phyloP scores from a whole-genome alignment of 2,797 vertebrate genomes.

The Parotocinclus haroldoi region DNA sequence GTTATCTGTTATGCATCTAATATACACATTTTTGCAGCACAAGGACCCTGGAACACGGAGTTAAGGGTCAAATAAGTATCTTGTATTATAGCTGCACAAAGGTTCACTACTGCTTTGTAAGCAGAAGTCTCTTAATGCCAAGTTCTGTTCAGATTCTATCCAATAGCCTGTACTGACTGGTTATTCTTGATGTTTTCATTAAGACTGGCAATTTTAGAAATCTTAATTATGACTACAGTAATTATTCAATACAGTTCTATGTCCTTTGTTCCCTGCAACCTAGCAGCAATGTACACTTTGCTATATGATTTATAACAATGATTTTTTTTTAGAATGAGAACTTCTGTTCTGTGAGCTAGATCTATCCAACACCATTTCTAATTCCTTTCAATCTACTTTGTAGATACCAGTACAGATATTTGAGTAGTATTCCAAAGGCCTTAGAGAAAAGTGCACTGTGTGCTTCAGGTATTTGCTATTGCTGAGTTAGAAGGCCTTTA shows the following conservation, averaged over 20 bases:
- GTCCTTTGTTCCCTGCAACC: neutral
- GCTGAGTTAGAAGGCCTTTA: neutral
- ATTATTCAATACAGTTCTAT: neutral
- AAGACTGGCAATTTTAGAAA: neutral
- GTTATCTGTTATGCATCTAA: too few relatives aligned
- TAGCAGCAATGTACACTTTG: constrained; percentile 5
- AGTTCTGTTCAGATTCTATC: too few relatives aligned
- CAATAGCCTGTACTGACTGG: too few relatives aligned
- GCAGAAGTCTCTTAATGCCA: too few relatives aligned
- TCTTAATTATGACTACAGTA: neutral
- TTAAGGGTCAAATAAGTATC: too few relatives aligned
- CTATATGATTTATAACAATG: neutral
- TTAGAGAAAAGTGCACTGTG: constrained; percentile 17
- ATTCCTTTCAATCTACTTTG: too few relatives aligned
- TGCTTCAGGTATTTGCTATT: constrained; percentile 5
- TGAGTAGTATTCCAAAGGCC: neutral
- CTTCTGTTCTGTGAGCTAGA: neutral
- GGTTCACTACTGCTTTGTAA: too few relatives aligned
- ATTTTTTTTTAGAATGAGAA: neutral
- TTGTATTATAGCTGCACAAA: too few relatives aligned
- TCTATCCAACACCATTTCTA: neutral
- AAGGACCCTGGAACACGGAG: too few relatives aligned
- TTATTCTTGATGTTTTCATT: neutral
- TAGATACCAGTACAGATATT: neutral
- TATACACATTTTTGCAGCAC: too few relatives aligned